Evolutionary conservation across 2,797 vertebrate genomes (phyloP), one percentile per base, ranked within the genome.

Genomic region (Ataeniobius toweri): DNA sequence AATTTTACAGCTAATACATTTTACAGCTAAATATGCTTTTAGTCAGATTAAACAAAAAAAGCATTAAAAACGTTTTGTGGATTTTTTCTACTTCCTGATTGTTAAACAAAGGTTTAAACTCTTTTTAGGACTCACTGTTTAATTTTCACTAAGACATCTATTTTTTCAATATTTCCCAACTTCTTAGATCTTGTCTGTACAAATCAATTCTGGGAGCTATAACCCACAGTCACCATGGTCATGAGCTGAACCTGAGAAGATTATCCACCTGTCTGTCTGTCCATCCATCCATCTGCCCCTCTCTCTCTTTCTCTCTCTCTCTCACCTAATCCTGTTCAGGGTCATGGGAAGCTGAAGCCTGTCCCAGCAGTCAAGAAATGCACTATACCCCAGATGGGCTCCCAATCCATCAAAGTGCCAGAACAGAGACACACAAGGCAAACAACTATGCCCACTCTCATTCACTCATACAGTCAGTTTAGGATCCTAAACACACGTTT

Each of bases 341-440:
- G n/a, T 58, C n/a, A 26, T 13, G n/a, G n/a, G n/a, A 3, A 3
- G 24, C 24, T n/a, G 56, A 58, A n/a, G 56, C 20, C 7, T 55
- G 53, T 55, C 53, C 22, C 53, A 55, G 22, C 56, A 58, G n/a
- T 26, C 24, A n/a, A 58, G 56, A 58, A 58, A 58, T 58, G 53
- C 20, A 20, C 20, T 22, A 55, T 20, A 55, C 53, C 53, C 20
- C 53, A 55, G 9, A 24, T 58, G 67, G 39, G n/a, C 22, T 69
- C 24, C 67, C 67, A 69, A 69, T 69, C 67, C 24, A 6, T 69
- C 67, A 69, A 69, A n/a, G 41, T 69, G 39, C 39, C 67, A 69
- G 67, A 69, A 69, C 67, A 58, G 13, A n/a, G 56, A 26, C 24
- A n/a, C 3, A 5, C n/a, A 12, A 58, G 2, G 56, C 56, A 58